A percentile compares a stretch with the other conserved stretches of the same genome.
These are phyloP conservation scores for Coptodon bakossiorum DNA, from an alignment of 2,113 vertebrate genomes.

Conservation along the genomic window DNA sequence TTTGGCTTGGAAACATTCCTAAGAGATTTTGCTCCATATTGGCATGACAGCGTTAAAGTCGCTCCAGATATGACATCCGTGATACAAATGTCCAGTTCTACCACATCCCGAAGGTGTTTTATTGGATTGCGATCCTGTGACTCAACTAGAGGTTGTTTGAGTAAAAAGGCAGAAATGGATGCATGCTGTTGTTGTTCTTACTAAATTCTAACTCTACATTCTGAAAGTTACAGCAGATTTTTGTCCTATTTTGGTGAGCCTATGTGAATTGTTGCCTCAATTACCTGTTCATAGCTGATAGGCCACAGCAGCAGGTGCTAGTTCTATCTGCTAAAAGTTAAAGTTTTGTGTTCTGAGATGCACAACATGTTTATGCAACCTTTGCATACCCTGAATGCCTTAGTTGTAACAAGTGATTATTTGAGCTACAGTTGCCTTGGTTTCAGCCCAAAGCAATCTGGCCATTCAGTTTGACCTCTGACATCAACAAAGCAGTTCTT, in stretches of 20 bases:
- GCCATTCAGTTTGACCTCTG: not conserved
- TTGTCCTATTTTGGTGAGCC: not conserved
- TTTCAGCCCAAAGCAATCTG: not conserved
- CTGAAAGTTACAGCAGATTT: not conserved
- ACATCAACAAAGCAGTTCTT: not conserved
- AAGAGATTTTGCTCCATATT: not conserved
- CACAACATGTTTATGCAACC: not conserved
- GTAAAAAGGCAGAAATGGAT: not conserved
- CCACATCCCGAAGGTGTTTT: not conserved
- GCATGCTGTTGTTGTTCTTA: not conserved
- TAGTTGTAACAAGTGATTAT: not conserved
- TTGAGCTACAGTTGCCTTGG: not conserved
- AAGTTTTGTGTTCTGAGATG: not conserved
- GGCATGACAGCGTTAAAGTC: not conserved
- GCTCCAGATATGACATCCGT: not conserved
- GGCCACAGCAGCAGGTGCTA: no score
- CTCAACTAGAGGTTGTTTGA: not conserved
- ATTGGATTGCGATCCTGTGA: fast-evolving
- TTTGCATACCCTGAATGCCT: not conserved
- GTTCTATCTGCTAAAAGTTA: not conserved
- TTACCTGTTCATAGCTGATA: not conserved
- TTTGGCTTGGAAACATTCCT: not conserved
- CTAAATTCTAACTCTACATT: not conserved
- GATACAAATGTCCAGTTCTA: not conserved
- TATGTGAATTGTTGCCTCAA: not conserved